Evolutionary conservation across 64 coral and sea anemone species (phyloP), one percentile per base, ranked within the genome.

Genomic region (Stichodactyla helianthus): DNA sequence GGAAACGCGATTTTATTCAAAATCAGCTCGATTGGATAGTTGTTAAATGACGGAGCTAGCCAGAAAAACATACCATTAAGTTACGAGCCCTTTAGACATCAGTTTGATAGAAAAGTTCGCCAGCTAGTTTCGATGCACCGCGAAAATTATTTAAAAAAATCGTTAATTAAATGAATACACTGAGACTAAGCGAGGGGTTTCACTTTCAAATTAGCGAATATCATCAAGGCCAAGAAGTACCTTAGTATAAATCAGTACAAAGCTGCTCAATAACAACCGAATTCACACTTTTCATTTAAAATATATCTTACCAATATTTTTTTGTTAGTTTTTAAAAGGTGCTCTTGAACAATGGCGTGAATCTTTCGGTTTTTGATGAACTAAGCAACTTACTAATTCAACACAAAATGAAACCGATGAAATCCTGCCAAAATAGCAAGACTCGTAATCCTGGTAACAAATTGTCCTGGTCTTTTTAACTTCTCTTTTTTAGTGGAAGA

Each of bases 81-180:
- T 74, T 74, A 74, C 68, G 68, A 74, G 68, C 25, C 68, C 18
- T 65, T 74, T 23, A 5, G 19, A 44, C 35, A 44, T 44, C 35
- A 31, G 17, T 74, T 74, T 65, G 62, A 23, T n/a, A 65, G 19
- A n/a, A 74, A 74, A 26, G 25, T 74, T 74, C 10, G 22, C 23
- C 68, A 74, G 68, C 68, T 74, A 74, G 68, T 74, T 74, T 74
- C 68, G 68, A 74, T 68, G 19, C 68, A 14, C 22, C 35, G 35
- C 35, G 35, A 44, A 44, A 44, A 74, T 14, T 31, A 8, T 65
- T 9, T n/a, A 5, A 5, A 31, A 74, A 74, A 35, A 74, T 4
- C 62, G 62, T n/a, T 4, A 74, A 74, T 15, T 23, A 74, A 26
- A 74, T 74, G 26, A 74, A 31, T 7, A 74, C 25, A 74, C 68